Evolutionary conservation across 2,888 invertebrate genomes (phyloP), one percentile per base, ranked within the genome.

Genomic region (Pachliopta kotzebuea): DNA sequence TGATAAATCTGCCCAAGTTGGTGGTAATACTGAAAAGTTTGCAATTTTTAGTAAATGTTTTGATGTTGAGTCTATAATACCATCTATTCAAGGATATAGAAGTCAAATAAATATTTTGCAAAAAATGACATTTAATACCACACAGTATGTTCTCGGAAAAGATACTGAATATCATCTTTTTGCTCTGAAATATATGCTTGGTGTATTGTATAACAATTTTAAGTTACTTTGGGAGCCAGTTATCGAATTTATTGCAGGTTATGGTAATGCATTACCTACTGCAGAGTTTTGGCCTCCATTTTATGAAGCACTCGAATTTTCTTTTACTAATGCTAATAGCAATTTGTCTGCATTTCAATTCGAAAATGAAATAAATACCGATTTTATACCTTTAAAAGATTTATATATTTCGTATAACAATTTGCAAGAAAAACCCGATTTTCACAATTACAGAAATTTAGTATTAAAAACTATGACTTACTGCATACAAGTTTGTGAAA

Each of bases 181-280:
- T 74, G 94, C 96, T 0, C 79, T 99, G 23, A 93, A 95, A 67
- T 97, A 96, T 75, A 92, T 98, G 74, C 92, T 98, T 42, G 98
- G 98, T 2, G 93, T 94, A 66, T 88, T 98, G 58, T 96, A 96
- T 81, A 92, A 96, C 23, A 98, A 98, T 81, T 98, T 99, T 76
- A 96, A 96, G 72, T 88, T 97, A 18, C 81, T 99, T 0, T 98
- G 98, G 98, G 95, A 96, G 68, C 97, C 98, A 0, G 92, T 96
- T 0, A 90, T 93, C 20, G 94, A 96, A 76, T 92, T 98, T 52
- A 94, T 98, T 56, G 93, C 94, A 1, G 93, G 95, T 0, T 96
- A 96, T 78, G 96, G 96, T 0, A 92, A 92, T 74, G 92, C 93
- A 0, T 81, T 95, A 75, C 77, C 89, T 0, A 75, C 85, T 0